Base-by-base conservation (phyloP, 2,113 vertebrate genomes). In the Chrysemys picta region DNA sequence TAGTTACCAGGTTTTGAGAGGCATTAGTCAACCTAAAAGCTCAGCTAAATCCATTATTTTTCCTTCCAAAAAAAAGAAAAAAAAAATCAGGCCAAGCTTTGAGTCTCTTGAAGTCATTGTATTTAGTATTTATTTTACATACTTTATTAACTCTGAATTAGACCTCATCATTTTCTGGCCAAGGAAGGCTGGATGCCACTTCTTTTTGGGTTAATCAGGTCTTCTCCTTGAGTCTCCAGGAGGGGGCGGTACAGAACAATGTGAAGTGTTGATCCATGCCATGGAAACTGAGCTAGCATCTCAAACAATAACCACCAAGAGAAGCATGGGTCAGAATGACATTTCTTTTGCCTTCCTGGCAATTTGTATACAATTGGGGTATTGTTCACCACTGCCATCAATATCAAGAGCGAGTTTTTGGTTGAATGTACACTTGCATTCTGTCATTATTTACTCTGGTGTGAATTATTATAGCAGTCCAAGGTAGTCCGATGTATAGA, bases 71-170 rank as follows among this genome's bases (percentile, higher is more conserved):
- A 85, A 83, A 82, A 62, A 45, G 2, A 52, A 38, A 22, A 78
- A 78, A 65, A 38, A 72, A 72, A 22, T 11, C 17, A 72, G n/a
- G 65, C 53, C n/a, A 80, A 62, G 25, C 22, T 50, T 38, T 84
- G 35, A 81, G 19, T 75, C 22, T 17, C 3, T 2, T 1, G 1
- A 12, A 22, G 4, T 57, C 1, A 4, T 1, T 84, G 85, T 11
- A 27, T 29, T 65, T 86, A 19, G 1, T 31, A 6, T 57, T 91
- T 4, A 80, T 2, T 91, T 94, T 47, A 65, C 42, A 42, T 1
- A 6, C 1, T 42, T 85, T 88, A 7, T 89, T 90, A n/a, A 22
- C 94, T 84, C n/a, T 4, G 3, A 79, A 9, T 82, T 75, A 65
- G 27, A 47, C 45, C 1, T 11, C 29, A 8, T 16, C 14, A 38